Evolutionary conservation across 2,113 vertebrate genomes (phyloP).

Genomic region (Cavia aperea): DNA sequence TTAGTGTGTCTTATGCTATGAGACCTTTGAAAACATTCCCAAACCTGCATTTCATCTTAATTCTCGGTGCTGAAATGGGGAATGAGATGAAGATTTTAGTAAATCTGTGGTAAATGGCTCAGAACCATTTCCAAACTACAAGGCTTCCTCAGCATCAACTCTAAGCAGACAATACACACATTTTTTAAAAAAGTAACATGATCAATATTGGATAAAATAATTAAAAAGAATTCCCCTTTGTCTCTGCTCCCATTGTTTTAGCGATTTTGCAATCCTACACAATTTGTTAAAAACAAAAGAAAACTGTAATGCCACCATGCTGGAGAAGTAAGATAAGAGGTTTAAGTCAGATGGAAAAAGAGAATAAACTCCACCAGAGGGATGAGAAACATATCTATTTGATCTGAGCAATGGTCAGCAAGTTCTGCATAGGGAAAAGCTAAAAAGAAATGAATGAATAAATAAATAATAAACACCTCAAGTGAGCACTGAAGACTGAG

Average conservation of each 20-base stretch:
- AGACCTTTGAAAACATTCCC: constrained; percentile 60
- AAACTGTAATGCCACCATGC: not conserved
- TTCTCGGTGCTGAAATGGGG: constrained; percentile 64
- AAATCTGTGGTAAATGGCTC: constrained; percentile 68
- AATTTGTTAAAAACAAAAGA: not conserved
- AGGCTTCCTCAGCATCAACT: constrained; percentile 59
- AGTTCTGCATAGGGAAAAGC: not conserved
- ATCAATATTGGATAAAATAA: not conserved
- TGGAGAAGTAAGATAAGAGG: not conserved
- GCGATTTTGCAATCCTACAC: not conserved
- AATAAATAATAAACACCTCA: not conserved
- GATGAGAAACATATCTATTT: not conserved
- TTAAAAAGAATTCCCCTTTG: not conserved
- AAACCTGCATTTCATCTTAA: constrained; percentile 61
- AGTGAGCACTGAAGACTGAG: not conserved
- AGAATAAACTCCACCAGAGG: not conserved
- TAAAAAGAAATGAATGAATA: not conserved
- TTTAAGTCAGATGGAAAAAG: not conserved
- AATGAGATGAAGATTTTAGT: constrained; percentile 53
- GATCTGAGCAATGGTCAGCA: not conserved
- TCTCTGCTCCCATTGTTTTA: not conserved
- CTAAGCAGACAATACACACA: constrained; percentile 15
- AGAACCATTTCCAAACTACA: constrained; percentile 44
- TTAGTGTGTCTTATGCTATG: constrained; percentile 22
- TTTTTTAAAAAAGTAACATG: not conserved